Evolutionary conservation across 2,113 vertebrate species (phyloP).

Genomic region (Vombatus ursinus): DNA sequence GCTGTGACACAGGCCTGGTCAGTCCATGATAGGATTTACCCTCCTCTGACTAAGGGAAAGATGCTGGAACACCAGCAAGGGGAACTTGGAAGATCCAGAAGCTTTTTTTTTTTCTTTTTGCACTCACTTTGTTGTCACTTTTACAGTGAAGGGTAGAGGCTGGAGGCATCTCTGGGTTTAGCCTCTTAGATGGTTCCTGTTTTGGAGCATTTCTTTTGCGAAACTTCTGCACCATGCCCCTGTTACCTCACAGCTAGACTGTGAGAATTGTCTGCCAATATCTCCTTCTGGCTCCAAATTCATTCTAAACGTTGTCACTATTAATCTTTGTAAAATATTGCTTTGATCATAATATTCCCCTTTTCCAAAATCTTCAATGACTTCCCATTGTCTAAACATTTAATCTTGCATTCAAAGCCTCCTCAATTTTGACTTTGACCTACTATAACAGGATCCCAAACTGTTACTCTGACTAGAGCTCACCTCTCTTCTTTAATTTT

Average conservation of each 20-base stretch:
- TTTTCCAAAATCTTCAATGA: not conserved
- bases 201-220: constrained; percentile 25
- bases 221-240: not conserved
- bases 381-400: not conserved
- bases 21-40: constrained; percentile 3
- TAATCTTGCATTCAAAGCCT: not conserved
- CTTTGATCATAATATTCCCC: not conserved
- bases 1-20: constrained; percentile 42
- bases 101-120: too few relatives aligned
- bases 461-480: not conserved
- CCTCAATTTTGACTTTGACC: not conserved
- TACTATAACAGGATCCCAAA: not conserved
- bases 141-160: not conserved
- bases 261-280: not conserved
- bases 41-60: constrained; percentile 40
- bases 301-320: not conserved
- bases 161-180: constrained; percentile 6
- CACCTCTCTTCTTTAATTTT: not conserved
- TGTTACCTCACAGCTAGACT: not conserved
- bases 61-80: not conserved
- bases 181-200: constrained; percentile 1
- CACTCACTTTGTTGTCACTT: not conserved
- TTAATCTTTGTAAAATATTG: not conserved
- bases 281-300: not conserved
- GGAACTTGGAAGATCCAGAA: constrained; percentile 16